These are phyloP conservation scores for Lutjanus argentimaculatus DNA, from an alignment of 2,797 vertebrate genomes.

Conservation along the genomic window DNA sequence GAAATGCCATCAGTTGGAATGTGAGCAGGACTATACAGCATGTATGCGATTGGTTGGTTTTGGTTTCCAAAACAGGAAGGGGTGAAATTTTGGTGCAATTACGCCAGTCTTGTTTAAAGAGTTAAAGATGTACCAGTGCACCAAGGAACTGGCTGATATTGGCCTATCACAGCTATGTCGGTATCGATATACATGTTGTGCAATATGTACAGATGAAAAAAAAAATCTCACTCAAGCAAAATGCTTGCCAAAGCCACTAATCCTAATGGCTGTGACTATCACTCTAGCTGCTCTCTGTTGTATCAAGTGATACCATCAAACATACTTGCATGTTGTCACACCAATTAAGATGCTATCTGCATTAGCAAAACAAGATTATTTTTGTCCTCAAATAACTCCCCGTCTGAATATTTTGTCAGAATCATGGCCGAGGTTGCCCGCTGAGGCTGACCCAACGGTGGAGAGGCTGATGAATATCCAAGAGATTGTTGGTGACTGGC, in stretches of 20 bases:
- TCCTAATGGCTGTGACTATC: constrained; percentile 5
- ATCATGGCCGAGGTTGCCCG: background rate
- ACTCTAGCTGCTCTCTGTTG: background rate
- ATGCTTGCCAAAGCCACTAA: background rate
- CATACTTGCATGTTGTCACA: background rate
- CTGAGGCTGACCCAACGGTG: background rate
- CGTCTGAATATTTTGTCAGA: background rate
- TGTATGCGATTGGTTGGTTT: background rate
- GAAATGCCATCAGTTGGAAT: background rate
- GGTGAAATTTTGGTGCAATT: background rate
- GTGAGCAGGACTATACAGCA: background rate
- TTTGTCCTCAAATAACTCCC: background rate
- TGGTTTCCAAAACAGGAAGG: background rate
- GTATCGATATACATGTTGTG: no score
- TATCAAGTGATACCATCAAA: constrained; percentile 6
- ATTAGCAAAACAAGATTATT: background rate
- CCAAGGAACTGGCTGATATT: no score
- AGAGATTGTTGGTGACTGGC: background rate
- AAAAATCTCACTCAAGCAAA: background rate
- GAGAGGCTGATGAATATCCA: constrained; percentile 15
- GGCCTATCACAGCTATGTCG: no score
- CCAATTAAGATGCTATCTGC: background rate
- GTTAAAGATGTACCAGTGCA: background rate
- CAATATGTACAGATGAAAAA: background rate
- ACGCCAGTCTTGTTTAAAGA: background rate